Evolutionary conservation across 1,140 invertebrate species (phyloP), one percentile per base, ranked within the genome.

Genomic region (Drosophila arawakana): DNA sequence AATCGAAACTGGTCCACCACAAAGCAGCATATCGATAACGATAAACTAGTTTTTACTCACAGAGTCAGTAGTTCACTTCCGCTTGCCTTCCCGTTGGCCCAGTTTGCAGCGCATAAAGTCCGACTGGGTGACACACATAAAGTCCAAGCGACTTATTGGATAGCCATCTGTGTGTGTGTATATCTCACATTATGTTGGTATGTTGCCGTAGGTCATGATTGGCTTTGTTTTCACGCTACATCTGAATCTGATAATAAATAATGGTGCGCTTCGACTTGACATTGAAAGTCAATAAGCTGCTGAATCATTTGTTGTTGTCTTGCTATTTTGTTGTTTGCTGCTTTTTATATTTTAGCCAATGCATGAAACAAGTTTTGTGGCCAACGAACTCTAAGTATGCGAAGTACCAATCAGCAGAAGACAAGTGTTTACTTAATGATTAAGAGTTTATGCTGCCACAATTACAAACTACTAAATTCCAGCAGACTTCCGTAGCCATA

Each of bases 191-290:
- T 65, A 67, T 57, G 54, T 62, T 57, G 61, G 25, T 25, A 65
- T 78, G 68, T 91, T 90, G 82, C 43, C 86, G 73, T 78, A 91
- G 88, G 88, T 90, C 88, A 80, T 80, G 80, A 58, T 39, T 67
- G 73, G 54, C 61, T 70, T 71, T 71, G 68, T 78, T 76, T 71
- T 46, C 63, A 75, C 39, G 34, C 44, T 18, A 44, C 73, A 71
- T 75, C 67, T 75, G 15, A 15, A 30, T 21, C 18, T 44, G 57
- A 59, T 11, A 76, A 74, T 61, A 75, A 66, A 71, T 80, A 49
- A 60, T 25, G 67, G 50, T 68, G 80, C 43, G 81, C 85, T 81
- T 77, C 67, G 77, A 81, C 86, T 88, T 90, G 88, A 91, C 88
- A 91, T 90, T 90, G 88, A 88, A 70, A 72, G 43, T 60, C 47